Conservation (phyloP, 23 tunicate species). For the Halocynthia roretzi region DNA sequence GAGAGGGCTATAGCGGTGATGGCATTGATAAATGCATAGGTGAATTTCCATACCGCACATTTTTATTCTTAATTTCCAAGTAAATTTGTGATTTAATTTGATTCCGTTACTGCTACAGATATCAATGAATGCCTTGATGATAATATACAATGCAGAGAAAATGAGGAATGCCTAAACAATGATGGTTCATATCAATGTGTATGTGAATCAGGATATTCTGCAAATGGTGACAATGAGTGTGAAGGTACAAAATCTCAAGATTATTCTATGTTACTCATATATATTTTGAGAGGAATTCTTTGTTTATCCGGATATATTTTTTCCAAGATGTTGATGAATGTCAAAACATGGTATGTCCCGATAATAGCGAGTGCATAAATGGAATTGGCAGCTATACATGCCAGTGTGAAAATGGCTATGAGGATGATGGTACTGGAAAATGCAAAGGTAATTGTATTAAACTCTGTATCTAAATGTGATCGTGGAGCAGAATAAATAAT, state of each 20-base stretch:
- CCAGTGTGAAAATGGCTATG: not conserved
- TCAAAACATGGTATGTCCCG: not conserved
- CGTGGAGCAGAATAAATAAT: not conserved
- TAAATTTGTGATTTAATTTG: not conserved
- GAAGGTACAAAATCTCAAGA: slow-evolving; percentile 3
- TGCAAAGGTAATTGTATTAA: not conserved
- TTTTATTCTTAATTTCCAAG: too few species aligned
- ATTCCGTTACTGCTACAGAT: not conserved
- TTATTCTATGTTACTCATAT: not conserved
- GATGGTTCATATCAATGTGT: slow-evolving; percentile 3
- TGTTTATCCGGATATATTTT: not conserved
- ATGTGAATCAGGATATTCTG: slow-evolving; percentile 31
- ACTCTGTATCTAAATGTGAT: not conserved
- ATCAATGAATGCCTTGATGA: slow-evolving; percentile 31
- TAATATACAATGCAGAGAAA: slow-evolving; percentile 15
- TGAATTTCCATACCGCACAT: too few species aligned
- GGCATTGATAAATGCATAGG: not conserved
- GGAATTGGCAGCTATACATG: not conserved
- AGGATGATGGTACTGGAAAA: not conserved
- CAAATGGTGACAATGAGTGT: slow-evolving; percentile 25
- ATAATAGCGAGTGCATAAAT: slow-evolving; percentile 7
- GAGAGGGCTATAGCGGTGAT: slow-evolving; percentile 30
- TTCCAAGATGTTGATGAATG: slow-evolving; percentile 28
- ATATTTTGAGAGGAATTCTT: not conserved
- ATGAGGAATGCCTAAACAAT: slow-evolving; percentile 24